A percentile compares a stretch with the other conserved stretches of the same genome.
Conservation (phyloP, 2,888 invertebrate species). For the Archips crataeganus region DNA sequence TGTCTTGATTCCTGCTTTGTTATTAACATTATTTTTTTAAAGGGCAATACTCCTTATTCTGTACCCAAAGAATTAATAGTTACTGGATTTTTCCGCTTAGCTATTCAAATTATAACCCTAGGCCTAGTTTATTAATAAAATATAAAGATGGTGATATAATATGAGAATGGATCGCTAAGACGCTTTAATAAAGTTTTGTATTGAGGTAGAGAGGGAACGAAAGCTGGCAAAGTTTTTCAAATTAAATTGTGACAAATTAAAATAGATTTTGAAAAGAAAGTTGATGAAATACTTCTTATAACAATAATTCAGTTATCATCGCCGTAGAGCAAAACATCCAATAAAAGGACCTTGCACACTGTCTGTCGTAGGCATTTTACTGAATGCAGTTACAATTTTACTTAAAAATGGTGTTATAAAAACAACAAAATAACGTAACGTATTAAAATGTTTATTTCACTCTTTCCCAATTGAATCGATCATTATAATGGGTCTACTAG, state of each 20-base stretch:
- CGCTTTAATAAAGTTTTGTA: slow-evolving; percentile 22
- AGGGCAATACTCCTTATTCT: background rate
- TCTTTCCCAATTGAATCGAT: too few relatives aligned
- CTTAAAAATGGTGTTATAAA: background rate
- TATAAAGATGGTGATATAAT: slow-evolving; percentile 25
- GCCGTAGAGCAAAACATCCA: background rate
- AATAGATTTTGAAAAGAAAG: slow-evolving; percentile 6
- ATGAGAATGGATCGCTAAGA: slow-evolving; percentile 17
- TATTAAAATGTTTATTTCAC: background rate
- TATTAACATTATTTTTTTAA: background rate
- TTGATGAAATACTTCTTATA: slow-evolving; percentile 20
- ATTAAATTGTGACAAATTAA: background rate
- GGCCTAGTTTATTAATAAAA: slow-evolving; percentile 33
- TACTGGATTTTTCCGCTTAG: slow-evolving; percentile 22
- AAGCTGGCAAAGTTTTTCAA: background rate
- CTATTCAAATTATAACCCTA: slow-evolving; percentile 14
- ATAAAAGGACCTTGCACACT: background rate
- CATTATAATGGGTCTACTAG: too few relatives aligned
- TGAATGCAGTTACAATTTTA: background rate
- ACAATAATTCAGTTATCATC: slow-evolving; percentile 30
- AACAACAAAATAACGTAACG: too few relatives aligned
- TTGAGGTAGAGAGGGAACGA: slow-evolving; percentile 3
- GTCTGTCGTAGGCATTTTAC: background rate
- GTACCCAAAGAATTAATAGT: slow-evolving; percentile 29
- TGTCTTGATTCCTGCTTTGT: background rate